A percentile compares a stretch with the other conserved stretches of the same genome.
These are phyloP conservation scores for Phengaris alcon DNA, from an alignment of 2,888 invertebrate species.

Conservation along the genomic window DNA sequence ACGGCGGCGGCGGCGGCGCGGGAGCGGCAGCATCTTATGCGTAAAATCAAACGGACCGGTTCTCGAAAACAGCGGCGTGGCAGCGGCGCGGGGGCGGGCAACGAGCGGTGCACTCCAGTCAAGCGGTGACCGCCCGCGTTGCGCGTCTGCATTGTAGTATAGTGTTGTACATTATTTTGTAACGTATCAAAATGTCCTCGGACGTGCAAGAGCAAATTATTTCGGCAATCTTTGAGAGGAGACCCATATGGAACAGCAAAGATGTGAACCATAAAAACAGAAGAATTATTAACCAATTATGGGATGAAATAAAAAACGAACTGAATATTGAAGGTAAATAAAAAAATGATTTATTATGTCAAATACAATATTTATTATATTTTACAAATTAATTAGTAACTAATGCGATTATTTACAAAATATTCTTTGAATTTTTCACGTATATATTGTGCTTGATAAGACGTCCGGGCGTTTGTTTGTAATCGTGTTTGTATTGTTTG, in stretches of 20 bases:
- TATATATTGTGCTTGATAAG: slow-evolving; percentile 36
- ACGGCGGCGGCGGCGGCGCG: no score
- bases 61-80: no score
- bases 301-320: slow-evolving; percentile 34
- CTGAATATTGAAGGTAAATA: slow-evolving; percentile 38
- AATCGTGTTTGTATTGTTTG: slow-evolving; percentile 32
- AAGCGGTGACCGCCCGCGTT: no score
- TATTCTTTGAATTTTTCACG: slow-evolving; percentile 36
- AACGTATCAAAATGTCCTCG: no score
- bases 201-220: slow-evolving; percentile 11
- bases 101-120: no score
- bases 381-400: slow-evolving; percentile 8
- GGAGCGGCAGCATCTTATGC: no score
- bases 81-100: no score
- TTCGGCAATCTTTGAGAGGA: slow-evolving; percentile 38
- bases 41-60: no score
- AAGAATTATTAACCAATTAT: slow-evolving; percentile 37
- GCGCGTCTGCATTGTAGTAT: no score
- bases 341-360: slow-evolving; percentile 35
- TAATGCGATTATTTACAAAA: slow-evolving; percentile 37
- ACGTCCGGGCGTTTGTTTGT: slow-evolving; percentile 36
- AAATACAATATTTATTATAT: slow-evolving; percentile 10
- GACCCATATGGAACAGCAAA: slow-evolving; percentile 37
- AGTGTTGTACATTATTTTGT: no score
- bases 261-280: slow-evolving; percentile 39